Conservation (phyloP, 2,888 invertebrate species). For the Seira ritae region DNA sequence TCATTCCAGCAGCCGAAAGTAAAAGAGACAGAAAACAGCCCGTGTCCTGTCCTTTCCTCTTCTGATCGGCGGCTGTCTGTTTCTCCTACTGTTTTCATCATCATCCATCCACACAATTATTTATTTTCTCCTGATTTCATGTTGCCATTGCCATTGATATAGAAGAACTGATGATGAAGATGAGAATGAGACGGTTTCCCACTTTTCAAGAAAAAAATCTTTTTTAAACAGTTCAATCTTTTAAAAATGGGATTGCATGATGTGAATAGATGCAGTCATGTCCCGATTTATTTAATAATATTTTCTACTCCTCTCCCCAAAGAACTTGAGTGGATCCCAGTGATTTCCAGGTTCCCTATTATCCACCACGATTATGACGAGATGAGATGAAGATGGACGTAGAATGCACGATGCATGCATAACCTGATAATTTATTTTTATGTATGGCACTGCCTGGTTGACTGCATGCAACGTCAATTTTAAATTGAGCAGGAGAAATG, state of each 20-base stretch:
- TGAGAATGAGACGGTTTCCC: constrained; percentile 25
- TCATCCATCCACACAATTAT: background rate
- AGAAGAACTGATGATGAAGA: background rate
- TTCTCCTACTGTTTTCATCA: background rate
- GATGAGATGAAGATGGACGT: constrained; percentile 10
- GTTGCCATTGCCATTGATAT: constrained; percentile 11
- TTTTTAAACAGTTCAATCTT: background rate
- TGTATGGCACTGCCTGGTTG: constrained; percentile 20
- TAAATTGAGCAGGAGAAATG: constrained; percentile 16
- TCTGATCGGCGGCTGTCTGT: background rate
- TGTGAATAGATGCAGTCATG: constrained; percentile 4
- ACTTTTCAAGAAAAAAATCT: background rate
- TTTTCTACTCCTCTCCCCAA: background rate
- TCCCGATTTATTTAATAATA: constrained; percentile 5
- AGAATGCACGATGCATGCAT: constrained; percentile 23
- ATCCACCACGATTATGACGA: constrained; percentile 4
- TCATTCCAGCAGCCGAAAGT: background rate
- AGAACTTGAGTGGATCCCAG: constrained; percentile 19
- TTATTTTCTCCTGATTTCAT: background rate
- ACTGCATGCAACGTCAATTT: constrained; percentile 23
- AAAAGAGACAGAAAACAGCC: background rate
- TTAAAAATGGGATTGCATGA: constrained; percentile 12
- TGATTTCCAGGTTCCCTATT: constrained; percentile 20
- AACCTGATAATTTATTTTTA: constrained; percentile 24
- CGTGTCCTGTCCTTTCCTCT: constrained; percentile 4